These are phyloP conservation scores for Boulengeromyrus knoepffleri DNA, from an alignment of 2,113 vertebrate species.

Conservation along the genomic window DNA sequence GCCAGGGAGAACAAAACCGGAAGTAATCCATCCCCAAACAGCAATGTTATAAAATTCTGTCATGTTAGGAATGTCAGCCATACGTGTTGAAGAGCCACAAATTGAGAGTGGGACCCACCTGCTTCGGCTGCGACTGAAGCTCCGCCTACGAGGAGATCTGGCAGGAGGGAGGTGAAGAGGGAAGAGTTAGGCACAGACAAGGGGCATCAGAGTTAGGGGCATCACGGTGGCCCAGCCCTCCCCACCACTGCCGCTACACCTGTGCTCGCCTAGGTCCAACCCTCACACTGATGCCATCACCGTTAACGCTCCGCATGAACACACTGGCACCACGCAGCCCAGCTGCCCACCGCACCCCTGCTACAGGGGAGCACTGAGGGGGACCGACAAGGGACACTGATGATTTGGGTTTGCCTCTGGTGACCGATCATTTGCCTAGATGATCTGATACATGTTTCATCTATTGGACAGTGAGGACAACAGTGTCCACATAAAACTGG, in stretches of 20 bases:
- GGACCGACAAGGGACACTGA: not conserved
- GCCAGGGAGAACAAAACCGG: not conserved
- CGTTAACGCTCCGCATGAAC: not conserved
- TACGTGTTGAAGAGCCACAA: not conserved
- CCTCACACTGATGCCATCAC: not conserved
- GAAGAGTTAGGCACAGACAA: not conserved
- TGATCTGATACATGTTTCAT: not conserved
- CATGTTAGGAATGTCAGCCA: not conserved
- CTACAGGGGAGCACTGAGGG: conserved; percentile 13
- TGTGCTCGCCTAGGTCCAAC: conserved; percentile 12
- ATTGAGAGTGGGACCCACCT: conserved; percentile 59
- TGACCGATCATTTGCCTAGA: not conserved
- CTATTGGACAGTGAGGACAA: not conserved
- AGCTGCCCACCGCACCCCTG: not conserved
- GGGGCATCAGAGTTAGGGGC: conserved; percentile 22
- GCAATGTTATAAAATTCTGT: not conserved
- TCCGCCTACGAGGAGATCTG: conserved; percentile 97
- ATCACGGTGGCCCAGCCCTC: conserved; percentile 3
- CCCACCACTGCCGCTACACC: conserved; percentile 19
- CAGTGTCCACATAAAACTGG: not conserved
- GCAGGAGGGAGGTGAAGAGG: conserved; percentile 32
- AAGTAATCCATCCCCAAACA: not conserved
- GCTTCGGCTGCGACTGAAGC: conserved; percentile 95
- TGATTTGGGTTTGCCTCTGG: not conserved
- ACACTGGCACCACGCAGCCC: not conserved